Evolutionary conservation across 2,113 vertebrate species (phyloP).

Genomic region (Chionodraco myersi): DNA sequence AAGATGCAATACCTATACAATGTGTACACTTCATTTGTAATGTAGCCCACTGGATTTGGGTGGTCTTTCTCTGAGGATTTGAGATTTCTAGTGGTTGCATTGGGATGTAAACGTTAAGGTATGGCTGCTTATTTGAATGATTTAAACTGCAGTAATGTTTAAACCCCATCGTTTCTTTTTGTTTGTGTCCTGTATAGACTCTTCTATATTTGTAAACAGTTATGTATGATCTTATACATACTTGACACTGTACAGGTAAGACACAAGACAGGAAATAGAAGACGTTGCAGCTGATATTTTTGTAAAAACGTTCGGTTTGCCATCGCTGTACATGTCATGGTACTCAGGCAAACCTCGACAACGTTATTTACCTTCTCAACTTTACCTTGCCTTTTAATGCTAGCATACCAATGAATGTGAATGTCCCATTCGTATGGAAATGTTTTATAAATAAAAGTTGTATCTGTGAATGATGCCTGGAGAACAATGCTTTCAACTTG

Average conservation of each 20-base stretch:
- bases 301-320: slow-evolving; percentile 54
- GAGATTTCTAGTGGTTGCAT: slow-evolving; percentile 41
- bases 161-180: slow-evolving; percentile 40
- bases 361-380: slow-evolving; percentile 24
- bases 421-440: slow-evolving; percentile 72
- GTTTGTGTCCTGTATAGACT: slow-evolving; percentile 59
- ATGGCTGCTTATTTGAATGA: slow-evolving; percentile 34
- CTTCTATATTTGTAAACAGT: slow-evolving; percentile 69
- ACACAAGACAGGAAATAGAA: slow-evolving; percentile 70
- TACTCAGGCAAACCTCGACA: slow-evolving; percentile 48
- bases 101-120: slow-evolving; percentile 29
- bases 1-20: slow-evolving; percentile 14
- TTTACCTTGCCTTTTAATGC: slow-evolving; percentile 74
- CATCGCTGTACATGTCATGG: slow-evolving; percentile 39
- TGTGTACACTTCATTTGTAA: slow-evolving; percentile 40
- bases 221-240: slow-evolving; percentile 55
- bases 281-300: slow-evolving; percentile 71
- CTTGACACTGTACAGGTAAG: slow-evolving; percentile 72
- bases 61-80: slow-evolving; percentile 48
- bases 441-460: slow-evolving; percentile 79
- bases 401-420: slow-evolving; percentile 85
- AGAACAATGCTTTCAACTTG: slow-evolving; percentile 27
- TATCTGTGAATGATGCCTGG: slow-evolving; percentile 63
- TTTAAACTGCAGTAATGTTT: slow-evolving; percentile 53
- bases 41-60: slow-evolving; percentile 48